Evolutionary conservation across 2,888 invertebrate species (phyloP).

Genomic region (Arrhopalites spinosus): DNA sequence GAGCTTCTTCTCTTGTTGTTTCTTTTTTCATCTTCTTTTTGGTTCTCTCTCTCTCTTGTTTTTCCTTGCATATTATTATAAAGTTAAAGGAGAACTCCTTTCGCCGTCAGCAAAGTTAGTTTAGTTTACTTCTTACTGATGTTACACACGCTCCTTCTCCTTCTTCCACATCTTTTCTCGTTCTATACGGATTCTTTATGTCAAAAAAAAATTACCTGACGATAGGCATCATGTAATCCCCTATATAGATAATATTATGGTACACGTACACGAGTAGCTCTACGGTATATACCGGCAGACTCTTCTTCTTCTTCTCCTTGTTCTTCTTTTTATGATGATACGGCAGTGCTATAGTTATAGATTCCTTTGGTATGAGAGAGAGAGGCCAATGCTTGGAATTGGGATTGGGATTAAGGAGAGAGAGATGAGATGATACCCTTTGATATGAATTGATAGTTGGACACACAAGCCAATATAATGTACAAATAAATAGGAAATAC

Average conservation of each 20-base stretch:
- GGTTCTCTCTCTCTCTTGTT: neutral
- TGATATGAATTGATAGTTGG: slow-evolving; percentile 33
- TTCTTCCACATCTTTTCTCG: neutral
- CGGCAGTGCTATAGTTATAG: neutral
- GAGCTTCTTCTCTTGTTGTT: neutral
- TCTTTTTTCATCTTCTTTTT: neutral
- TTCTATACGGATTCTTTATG: slow-evolving; percentile 17
- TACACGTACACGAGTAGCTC: too few relatives aligned
- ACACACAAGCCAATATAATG: slow-evolving; percentile 11
- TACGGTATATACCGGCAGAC: neutral
- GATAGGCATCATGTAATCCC: neutral
- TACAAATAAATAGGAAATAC: neutral
- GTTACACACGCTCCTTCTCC: slow-evolving; percentile 34
- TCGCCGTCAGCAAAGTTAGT: slow-evolving; percentile 38
- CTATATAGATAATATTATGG: neutral
- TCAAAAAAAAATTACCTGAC: too few relatives aligned
- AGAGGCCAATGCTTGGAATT: neutral
- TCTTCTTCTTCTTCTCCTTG: too few relatives aligned
- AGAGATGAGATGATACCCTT: slow-evolving; percentile 31
- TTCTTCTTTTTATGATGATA: slow-evolving; percentile 7
- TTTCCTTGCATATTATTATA: slow-evolving; percentile 32
- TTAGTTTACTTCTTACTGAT: slow-evolving; percentile 37
- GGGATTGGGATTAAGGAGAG: neutral
- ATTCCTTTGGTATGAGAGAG: neutral
- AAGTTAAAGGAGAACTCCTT: slow-evolving; percentile 33